Evolutionary conservation across 2,888 invertebrate species (phyloP), one percentile per base, ranked within the genome.

Genomic region (Hyalella azteca): DNA sequence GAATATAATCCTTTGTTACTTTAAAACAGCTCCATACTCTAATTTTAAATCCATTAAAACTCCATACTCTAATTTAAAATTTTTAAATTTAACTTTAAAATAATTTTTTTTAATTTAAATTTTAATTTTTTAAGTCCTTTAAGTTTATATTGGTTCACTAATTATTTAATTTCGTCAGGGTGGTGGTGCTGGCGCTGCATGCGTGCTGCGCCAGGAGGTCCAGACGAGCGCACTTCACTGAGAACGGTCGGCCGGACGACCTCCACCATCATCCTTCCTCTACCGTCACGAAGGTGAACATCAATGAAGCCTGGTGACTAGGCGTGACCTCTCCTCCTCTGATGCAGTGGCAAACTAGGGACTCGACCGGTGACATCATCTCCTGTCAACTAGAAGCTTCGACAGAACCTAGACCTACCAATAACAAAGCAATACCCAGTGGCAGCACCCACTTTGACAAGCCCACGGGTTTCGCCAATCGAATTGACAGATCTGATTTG

Each of bases 301-400:
- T 81, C 22, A 81, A 83, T 32, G 79, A 83, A 48, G 83, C 79
- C 26, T 83, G 83, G 83, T 83, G 83, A 83, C 83, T 83, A 83
- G 78, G 81, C 77, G 80, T 76, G 54, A 76, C 32, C 29, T 36
- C 39, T 59, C 73, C 29, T 73, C 78, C 73, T 66, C 66, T 78
- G 9, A 9, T 59, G 60, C 78, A 79, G 26, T 83, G 81, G 81
- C 60, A 78, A 54, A 81, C 49, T 41, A 66, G 83, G 40, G 81
- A 81, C 59, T 83, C 83, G 48, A 79, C 78, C 19, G 79, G 81
- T 22, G 83, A 75, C 32, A 78, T 81, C 49, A 82, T 82, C 40
- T 80, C 82, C 60, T 80, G 79, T 48, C 80, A 82, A 32, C 78
- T 79, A 77, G 82, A 82, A 49, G 49, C 50, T 9, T 39, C 79